Base-by-base conservation (phyloP, 1,140 invertebrate species). In the Rhopalosiphum padi region DNA sequence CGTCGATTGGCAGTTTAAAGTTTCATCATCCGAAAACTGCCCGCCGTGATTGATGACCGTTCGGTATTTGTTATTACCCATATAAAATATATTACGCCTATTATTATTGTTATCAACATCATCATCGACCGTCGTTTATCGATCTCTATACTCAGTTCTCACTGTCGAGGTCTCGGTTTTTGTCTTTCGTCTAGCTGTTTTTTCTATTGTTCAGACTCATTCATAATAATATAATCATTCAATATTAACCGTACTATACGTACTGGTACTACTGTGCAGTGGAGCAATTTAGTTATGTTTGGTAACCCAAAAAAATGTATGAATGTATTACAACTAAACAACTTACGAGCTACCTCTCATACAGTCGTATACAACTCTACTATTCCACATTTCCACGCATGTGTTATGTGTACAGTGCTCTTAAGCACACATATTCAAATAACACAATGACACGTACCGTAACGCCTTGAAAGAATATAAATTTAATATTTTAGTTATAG, bases 1-100 rank as follows among this genome's bases (percentile, higher is more conserved):
- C 37, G 83, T 86, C 41, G 37, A 43, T 86, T 86, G 83, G 37
- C 83, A 41, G 41, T 86, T 86, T 86, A 86, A 86, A 86, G 83
- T 86, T 86, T 86, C 41, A 43, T 30, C 83, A 23, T 25, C 83
- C 15, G 41, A 86, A 86, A 85, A 43, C 9, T 86, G 23, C 23
- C 41, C 9, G 11, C 3, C 11, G 83, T 86, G 83, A 86, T 86
- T 86, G 41, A 86, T 86, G 23, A 41, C 23, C 25, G 25, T 86
- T 41, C 30, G 41, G 41, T 86, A n/a, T 77, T 77, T 77, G 15
- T 77, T 77, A 77, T 77, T 77, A 18, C 30, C 15, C 15, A 77
- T n/a, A 77, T n/a, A n/a, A 77, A 77, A 77, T 77, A 77, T n/a
- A 77, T n/a, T 35, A 77, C n/a, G 60, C 60, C 60, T 77, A 60